Evolutionary conservation across 2,888 invertebrate species (phyloP), one percentile per base, ranked within the genome.

Genomic region (Glaucopsyche alexis): DNA sequence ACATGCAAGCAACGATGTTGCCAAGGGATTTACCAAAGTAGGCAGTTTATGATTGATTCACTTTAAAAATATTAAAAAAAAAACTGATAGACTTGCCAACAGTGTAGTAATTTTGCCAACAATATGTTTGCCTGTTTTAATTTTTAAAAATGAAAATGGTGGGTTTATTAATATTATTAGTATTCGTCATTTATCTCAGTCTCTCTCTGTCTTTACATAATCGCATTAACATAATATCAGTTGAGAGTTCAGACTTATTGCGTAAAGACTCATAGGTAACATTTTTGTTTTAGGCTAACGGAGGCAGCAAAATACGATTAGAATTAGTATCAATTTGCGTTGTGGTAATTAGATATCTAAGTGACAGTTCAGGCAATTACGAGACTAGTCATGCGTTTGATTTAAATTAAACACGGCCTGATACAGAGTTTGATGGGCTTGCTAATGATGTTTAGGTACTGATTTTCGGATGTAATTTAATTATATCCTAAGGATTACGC

Each of bases 401-500:
- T 87, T 86, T 87, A 84, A 87, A 87, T 86, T 84, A 81, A 81
- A 76, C 75, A 80, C 80, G 80, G 79, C 77, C 77, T 81, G 81
- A 82, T 82, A 82, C 80, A 78, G 82, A 79, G 80, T 79, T 80
- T 77, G 84, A 82, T 81, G 79, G 77, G 77, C 73, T 67, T 72
- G 72, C 42, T 67, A 72, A 72, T 72, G 72, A 72, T 67, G 72
- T 69, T 69, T 69, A 7, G 60, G 60, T 13, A 47, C 29, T 29
- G 49, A 47, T 49, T 69, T 69, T 69, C 14, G 47, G 47, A 49
- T 49, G 13, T 29, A 69, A 2, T 49, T 49, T 69, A 69, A 29
- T 49, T 47, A 65, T 65, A 14, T 29, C 7, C 19, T 3, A 14
- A 14, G 14, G 29, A 19, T 38, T 6, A n/a, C 29, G 2, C 4